These are phyloP conservation scores for Drosophila subobscura DNA, from an alignment of 1,140 invertebrate genomes.

Conservation along the genomic window DNA sequence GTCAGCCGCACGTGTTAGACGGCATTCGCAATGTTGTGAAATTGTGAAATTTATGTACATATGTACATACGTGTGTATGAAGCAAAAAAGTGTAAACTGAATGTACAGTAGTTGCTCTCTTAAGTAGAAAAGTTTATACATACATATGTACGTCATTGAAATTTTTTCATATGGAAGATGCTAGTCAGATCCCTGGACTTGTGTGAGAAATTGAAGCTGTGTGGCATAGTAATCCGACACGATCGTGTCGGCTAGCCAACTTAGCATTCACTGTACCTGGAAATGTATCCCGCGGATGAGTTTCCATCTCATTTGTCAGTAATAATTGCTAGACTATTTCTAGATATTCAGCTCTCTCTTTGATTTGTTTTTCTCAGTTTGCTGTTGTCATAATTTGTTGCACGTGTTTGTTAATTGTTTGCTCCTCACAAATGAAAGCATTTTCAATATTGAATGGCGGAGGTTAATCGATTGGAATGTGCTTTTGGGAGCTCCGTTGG, in stretches of 20 bases:
- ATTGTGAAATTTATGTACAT: no score
- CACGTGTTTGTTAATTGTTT: constrained; percentile 67
- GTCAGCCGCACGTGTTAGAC: no score
- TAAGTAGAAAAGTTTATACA: no score
- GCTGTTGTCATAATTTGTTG: constrained; percentile 38
- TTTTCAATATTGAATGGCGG: constrained; percentile 28
- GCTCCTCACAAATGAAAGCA: constrained; percentile 31
- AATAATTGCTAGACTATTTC: neutral
- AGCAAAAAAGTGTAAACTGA: neutral
- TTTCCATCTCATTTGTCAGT: neutral
- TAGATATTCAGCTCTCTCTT: constrained; percentile 3
- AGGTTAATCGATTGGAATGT: constrained; percentile 30
- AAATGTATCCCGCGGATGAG: no score
- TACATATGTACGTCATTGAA: neutral
- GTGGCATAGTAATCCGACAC: no score
- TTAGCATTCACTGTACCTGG: no score
- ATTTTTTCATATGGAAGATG: neutral
- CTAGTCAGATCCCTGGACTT: no score
- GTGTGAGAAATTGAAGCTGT: no score
- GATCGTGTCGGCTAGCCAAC: no score
- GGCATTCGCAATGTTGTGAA: no score
- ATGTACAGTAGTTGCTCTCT: neutral
- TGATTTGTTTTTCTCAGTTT: constrained; percentile 26
- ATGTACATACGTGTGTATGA: neutral
- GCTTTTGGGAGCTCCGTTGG: neutral